Percentiles rank a stretch among this genome's conserved stretches.
Conservation (phyloP, 2,113 vertebrate species). For the Hemiscyllium ocellatum region DNA sequence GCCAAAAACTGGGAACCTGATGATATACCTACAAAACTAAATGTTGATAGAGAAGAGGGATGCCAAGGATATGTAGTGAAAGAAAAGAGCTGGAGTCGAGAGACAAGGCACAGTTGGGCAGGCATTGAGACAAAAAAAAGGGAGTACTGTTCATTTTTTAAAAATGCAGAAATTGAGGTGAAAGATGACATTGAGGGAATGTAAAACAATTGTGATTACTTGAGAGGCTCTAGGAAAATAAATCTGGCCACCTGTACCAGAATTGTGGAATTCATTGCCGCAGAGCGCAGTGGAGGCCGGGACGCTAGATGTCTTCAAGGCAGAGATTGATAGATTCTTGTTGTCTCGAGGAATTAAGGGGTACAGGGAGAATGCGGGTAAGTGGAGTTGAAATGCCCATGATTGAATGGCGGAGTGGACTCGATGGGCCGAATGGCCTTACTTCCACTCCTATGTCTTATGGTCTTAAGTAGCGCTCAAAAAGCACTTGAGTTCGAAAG, state of each 20-base stretch:
- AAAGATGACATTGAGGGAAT: background rate
- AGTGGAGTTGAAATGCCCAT: too few species aligned
- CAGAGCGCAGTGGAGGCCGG: too few species aligned
- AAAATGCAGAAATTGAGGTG: background rate
- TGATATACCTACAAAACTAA: background rate
- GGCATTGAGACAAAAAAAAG: too few species aligned
- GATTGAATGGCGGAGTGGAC: too few species aligned
- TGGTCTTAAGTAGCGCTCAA: too few species aligned
- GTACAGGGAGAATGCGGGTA: too few species aligned
- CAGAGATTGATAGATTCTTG: too few species aligned
- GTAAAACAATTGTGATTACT: background rate
- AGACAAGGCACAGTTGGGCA: background rate
- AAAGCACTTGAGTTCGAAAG: background rate
- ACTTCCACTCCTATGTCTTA: too few species aligned
- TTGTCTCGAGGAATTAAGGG: too few species aligned
- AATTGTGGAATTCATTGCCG: too few species aligned
- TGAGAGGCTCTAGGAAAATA: background rate
- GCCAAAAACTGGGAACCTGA: background rate
- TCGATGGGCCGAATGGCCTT: too few species aligned
- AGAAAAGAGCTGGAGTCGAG: background rate
- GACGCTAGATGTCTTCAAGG: too few species aligned
- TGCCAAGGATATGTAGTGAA: background rate
- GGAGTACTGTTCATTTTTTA: background rate
- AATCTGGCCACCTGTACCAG: background rate
- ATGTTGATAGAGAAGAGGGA: background rate